These are phyloP conservation scores for Bombus polaris DNA, from an alignment of 1,140 invertebrate species.

Conservation along the genomic window DNA sequence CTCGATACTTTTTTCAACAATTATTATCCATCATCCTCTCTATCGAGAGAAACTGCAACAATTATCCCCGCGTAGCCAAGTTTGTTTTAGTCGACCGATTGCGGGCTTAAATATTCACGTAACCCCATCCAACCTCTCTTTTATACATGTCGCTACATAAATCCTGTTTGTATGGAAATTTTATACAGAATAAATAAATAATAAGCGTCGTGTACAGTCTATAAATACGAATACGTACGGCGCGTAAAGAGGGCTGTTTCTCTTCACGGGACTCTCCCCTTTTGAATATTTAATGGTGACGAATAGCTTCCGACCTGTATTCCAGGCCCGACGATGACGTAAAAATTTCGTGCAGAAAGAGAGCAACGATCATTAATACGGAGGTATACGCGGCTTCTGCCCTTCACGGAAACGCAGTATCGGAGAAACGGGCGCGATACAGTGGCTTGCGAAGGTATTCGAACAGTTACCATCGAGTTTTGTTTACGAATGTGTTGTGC, in stretches of 20 bases:
- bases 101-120: neutral
- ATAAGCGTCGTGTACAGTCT: conserved; percentile 34
- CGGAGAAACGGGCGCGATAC: neutral
- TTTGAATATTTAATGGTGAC: conserved; percentile 56
- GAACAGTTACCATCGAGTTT: no score
- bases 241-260: conserved; percentile 35
- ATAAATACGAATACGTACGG: conserved; percentile 47
- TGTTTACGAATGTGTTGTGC: no score
- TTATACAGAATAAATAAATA: conserved; percentile 59
- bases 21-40: neutral
- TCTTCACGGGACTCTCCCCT: conserved; percentile 38
- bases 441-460: no score
- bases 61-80: neutral
- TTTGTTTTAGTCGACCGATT: neutral
- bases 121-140: neutral
- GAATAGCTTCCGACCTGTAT: conserved; percentile 52
- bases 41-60: neutral
- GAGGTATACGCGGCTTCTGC: neutral
- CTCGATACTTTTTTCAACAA: no score
- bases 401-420: neutral
- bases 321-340: conserved; percentile 14
- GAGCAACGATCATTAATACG: neutral
- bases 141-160: conserved; percentile 11
- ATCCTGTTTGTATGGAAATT: conserved; percentile 58
- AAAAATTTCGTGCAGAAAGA: conserved; percentile 36